phyloP scores from a whole-genome alignment of 2,797 vertebrate genomes.

The Halcyon badia region DNA sequence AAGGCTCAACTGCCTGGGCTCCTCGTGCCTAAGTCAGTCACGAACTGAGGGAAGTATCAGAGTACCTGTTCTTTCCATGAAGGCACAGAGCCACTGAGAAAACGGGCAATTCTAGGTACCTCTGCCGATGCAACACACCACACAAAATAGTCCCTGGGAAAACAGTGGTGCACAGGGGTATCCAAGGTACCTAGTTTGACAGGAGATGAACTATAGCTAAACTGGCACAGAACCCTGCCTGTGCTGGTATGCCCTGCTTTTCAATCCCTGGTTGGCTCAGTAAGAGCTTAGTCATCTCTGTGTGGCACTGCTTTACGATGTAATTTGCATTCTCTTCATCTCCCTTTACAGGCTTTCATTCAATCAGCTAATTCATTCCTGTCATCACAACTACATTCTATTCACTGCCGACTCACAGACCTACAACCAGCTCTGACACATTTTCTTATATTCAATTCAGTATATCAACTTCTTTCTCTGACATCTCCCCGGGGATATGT shows the following conservation, averaged over 20 bases:
- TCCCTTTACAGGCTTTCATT: background rate
- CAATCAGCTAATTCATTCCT: background rate
- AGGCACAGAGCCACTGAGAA: background rate
- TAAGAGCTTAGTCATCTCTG: fast-evolving
- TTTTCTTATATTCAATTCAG: background rate
- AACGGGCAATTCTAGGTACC: background rate
- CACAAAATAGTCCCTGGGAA: background rate
- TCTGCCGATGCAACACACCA: background rate
- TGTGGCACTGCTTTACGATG: background rate
- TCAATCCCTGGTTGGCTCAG: background rate
- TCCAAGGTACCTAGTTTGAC: background rate
- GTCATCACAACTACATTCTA: background rate
- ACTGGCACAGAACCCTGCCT: background rate
- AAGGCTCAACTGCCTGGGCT: background rate
- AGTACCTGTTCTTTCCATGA: background rate
- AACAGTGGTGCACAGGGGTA: background rate
- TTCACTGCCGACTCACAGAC: background rate
- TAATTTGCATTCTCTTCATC: background rate
- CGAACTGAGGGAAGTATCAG: background rate
- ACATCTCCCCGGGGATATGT: background rate
- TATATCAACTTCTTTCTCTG: background rate
- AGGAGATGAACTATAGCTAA: background rate
- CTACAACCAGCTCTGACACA: background rate
- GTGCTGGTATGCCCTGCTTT: background rate
- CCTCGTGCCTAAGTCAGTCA: background rate